phyloP scores from a whole-genome alignment of 2,888 invertebrate genomes.

The Troides oblongomaculatus region DNA sequence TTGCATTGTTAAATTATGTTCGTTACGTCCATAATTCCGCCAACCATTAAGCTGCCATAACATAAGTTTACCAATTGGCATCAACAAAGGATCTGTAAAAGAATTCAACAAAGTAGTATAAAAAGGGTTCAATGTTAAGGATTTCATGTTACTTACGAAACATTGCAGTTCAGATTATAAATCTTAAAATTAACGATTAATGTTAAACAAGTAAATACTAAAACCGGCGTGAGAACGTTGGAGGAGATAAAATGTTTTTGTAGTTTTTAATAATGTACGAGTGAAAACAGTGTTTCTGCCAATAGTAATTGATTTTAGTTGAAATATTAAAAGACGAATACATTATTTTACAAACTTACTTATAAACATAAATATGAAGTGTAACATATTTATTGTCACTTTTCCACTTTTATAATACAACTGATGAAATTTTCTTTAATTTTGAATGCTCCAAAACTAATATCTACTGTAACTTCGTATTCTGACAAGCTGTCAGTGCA shows the following conservation, averaged over 20 bases:
- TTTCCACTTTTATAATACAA: too few species aligned
- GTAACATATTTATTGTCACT: too few species aligned
- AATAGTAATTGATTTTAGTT: not conserved
- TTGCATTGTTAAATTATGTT: conserved; percentile 41
- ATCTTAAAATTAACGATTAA: not conserved
- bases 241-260: not conserved
- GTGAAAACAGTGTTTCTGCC: not conserved
- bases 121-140: not conserved
- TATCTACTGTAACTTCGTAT: too few species aligned
- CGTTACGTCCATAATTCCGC: conserved; percentile 48
- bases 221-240: conserved; percentile 5
- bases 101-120: not conserved
- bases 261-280: not conserved
- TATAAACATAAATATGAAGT: too few species aligned
- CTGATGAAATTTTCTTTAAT: too few species aligned
- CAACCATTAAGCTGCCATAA: conserved; percentile 54
- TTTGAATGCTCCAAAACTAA: too few species aligned
- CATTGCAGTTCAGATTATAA: conserved; percentile 6
- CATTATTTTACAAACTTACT: too few species aligned
- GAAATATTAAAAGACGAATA: too few species aligned
- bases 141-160: conserved; percentile 4
- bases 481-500: too few species aligned
- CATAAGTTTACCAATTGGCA: conserved; percentile 58
- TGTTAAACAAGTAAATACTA: not conserved
- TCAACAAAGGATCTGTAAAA: conserved; percentile 45